Percentiles rank a stretch among this genome's conserved stretches.
Conservation (phyloP, 2,113 vertebrate species). For the Drymodes brunneopygia region DNA sequence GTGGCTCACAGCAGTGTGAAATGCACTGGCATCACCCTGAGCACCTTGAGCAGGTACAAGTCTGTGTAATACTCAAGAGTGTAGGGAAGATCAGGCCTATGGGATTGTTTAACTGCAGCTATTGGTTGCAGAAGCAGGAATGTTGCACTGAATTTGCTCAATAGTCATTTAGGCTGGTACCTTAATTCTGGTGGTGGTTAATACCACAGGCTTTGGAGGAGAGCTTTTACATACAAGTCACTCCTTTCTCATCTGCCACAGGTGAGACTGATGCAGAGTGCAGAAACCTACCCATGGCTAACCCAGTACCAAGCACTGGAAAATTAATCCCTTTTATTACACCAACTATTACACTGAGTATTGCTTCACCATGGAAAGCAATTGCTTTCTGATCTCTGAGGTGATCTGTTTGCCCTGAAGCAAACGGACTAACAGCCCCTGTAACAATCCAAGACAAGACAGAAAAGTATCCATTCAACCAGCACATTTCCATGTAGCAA, state of each 20-base stretch:
- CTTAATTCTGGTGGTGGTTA: background rate
- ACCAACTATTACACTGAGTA: background rate
- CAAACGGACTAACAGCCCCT: background rate
- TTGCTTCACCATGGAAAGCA: background rate
- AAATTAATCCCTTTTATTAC: background rate
- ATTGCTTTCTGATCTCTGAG: conserved; percentile 7
- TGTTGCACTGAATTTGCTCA: background rate
- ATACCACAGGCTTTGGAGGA: background rate
- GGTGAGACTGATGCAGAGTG: background rate
- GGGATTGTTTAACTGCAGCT: background rate
- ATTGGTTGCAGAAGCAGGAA: background rate
- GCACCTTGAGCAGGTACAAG: background rate
- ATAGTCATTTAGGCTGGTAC: background rate
- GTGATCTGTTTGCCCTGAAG: background rate
- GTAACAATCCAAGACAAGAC: background rate
- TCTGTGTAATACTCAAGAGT: background rate
- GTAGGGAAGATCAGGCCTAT: background rate
- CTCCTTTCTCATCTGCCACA: background rate
- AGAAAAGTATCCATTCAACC: background rate
- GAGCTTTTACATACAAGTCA: background rate
- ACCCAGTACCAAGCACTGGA: background rate
- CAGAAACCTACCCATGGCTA: background rate
- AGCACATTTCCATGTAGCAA: background rate
- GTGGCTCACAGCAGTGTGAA: background rate
- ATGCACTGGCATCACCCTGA: background rate